Evolutionary conservation across 2,888 invertebrate species (phyloP).

Genomic region (Parochlus steinenii): DNA sequence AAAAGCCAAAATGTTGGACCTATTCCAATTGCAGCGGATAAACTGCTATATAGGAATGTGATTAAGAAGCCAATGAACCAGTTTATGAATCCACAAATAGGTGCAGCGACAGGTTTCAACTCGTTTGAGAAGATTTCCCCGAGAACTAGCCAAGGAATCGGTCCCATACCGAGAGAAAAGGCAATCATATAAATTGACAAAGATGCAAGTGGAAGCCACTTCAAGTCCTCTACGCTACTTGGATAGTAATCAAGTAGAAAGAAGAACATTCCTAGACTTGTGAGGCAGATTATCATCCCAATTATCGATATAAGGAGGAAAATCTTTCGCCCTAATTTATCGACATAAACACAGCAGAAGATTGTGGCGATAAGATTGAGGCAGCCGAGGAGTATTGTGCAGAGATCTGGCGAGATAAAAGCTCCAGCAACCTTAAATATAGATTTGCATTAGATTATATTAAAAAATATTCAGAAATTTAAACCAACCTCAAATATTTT

Average conservation of each 20-base stretch:
- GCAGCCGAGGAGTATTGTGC: constrained; percentile 55
- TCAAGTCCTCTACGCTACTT: constrained; percentile 33
- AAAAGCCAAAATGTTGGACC: constrained; percentile 62
- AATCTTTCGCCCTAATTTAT: constrained; percentile 53
- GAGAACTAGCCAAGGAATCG: constrained; percentile 67
- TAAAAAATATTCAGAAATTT: background rate
- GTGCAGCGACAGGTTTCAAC: constrained; percentile 59
- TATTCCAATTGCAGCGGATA: constrained; percentile 37
- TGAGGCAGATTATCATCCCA: constrained; percentile 3
- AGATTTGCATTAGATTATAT: constrained; percentile 26
- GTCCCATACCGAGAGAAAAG: constrained; percentile 73
- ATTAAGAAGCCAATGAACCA: constrained; percentile 69
- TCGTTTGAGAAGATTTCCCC: constrained; percentile 68
- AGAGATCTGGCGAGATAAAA: constrained; percentile 34
- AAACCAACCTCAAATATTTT: constrained; percentile 9
- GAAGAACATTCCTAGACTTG: constrained; percentile 8
- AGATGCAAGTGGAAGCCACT: constrained; percentile 59
- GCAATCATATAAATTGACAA: constrained; percentile 61
- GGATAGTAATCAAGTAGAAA: constrained; percentile 14
- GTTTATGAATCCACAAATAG: constrained; percentile 64
- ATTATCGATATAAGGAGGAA: constrained; percentile 6
- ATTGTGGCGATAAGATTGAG: constrained; percentile 60
- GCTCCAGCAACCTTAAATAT: constrained; percentile 39
- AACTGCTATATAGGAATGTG: constrained; percentile 50
- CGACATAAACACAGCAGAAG: constrained; percentile 50